Percentiles rank a stretch among this genome's conserved stretches.
phyloP scores from a whole-genome alignment of 2,797 vertebrate species.

The Lophotriccus pileatus region DNA sequence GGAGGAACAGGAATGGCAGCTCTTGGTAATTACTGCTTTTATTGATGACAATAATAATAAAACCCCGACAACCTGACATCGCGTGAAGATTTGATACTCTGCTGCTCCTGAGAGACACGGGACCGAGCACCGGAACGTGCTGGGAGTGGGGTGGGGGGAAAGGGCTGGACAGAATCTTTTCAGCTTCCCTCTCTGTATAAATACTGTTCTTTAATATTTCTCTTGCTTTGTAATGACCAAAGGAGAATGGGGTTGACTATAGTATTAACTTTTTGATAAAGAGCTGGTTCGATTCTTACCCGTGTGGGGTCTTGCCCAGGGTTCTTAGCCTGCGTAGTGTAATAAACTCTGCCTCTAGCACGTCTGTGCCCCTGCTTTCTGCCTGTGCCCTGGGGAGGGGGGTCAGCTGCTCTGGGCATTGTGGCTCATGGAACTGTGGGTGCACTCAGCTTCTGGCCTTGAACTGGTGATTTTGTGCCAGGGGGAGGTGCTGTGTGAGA shows the following conservation, averaged over 20 bases:
- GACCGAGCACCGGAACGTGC: constrained; percentile 65
- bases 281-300: constrained; percentile 74
- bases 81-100: constrained; percentile 56
- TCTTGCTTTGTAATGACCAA: constrained; percentile 92
- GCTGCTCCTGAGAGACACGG: constrained; percentile 66
- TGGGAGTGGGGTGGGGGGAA: constrained; percentile 25
- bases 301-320: constrained; percentile 75
- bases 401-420: neutral
- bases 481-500: rapidly evolving
- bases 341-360: constrained; percentile 92
- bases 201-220: constrained; percentile 73
- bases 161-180: constrained; percentile 63
- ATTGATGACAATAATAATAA: constrained; percentile 62
- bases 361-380: constrained; percentile 86
- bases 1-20: constrained; percentile 70
- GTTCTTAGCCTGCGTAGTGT: constrained; percentile 83
- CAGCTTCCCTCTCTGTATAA: constrained; percentile 74
- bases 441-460: neutral
- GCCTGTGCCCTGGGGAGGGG: constrained; percentile 55
- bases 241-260: constrained; percentile 82
- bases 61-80: constrained; percentile 56
- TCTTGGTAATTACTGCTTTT: constrained; percentile 72
- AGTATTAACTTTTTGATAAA: constrained; percentile 76
- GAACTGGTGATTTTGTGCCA: rapidly evolving
- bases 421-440: rapidly evolving